phyloP scores from a whole-genome alignment of 2,113 vertebrate species.

The Periophthalmodon schlosseri region DNA sequence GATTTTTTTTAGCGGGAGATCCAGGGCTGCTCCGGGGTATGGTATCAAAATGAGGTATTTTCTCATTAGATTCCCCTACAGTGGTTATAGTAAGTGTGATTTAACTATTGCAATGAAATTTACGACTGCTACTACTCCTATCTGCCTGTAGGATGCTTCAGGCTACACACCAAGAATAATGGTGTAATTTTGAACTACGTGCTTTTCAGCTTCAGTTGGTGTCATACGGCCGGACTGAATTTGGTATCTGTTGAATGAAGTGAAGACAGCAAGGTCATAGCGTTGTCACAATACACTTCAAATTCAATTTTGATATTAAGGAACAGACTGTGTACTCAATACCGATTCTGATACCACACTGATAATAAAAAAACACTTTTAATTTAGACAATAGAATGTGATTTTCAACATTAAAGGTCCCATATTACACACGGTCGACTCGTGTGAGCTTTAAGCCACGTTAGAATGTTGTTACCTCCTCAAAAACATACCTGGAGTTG shows the following conservation, averaged over 20 bases:
- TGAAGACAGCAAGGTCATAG: background rate
- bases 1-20: background rate
- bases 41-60: background rate
- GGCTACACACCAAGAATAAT: background rate
- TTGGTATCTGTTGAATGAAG: background rate
- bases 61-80: background rate
- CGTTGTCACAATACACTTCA: too few relatives aligned
- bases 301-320: too few relatives aligned
- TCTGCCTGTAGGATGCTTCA: background rate
- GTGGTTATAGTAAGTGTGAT: background rate
- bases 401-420: too few relatives aligned
- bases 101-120: background rate
- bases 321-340: too few relatives aligned
- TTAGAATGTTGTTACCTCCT: too few relatives aligned
- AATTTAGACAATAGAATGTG: too few relatives aligned
- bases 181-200: background rate
- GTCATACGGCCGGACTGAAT: background rate
- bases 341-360: too few relatives aligned
- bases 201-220: background rate
- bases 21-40: background rate
- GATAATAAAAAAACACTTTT: too few relatives aligned
- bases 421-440: too few relatives aligned
- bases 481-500: too few relatives aligned
- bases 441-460: too few relatives aligned
- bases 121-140: background rate